A percentile compares a stretch with the other conserved stretches of the same genome.
Conservation (phyloP, 2,113 vertebrate genomes). For the Tor tambroides region DNA sequence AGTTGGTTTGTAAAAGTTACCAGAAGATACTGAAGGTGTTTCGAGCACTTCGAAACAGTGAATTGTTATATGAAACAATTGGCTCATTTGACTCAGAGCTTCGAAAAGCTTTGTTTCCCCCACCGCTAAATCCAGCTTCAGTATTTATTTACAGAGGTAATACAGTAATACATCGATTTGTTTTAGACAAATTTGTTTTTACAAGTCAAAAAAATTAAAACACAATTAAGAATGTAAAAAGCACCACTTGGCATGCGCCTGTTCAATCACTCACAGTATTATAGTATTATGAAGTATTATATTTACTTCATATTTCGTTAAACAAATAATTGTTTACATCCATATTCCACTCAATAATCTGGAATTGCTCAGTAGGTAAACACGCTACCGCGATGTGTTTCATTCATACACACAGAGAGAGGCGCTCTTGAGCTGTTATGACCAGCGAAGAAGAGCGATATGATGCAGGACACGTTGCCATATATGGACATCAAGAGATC, state of each 20-base stretch:
- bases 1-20: background rate
- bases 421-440: background rate
- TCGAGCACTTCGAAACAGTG: background rate
- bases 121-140: background rate
- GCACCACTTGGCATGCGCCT: background rate
- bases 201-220: background rate
- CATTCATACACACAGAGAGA: background rate
- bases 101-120: background rate
- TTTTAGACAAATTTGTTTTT: background rate
- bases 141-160: background rate
- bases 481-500: background rate
- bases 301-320: background rate
- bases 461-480: background rate
- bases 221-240: background rate
- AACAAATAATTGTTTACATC: background rate
- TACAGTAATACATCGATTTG: background rate
- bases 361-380: background rate
- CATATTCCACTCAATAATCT: background rate
- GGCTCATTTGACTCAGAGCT: background rate
- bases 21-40: background rate
- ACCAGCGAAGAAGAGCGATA: background rate
- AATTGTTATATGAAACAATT: background rate
- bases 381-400: background rate
- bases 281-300: no score
- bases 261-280: no score